These are phyloP conservation scores for Macrocentrus cingulum DNA, from an alignment of 1,140 invertebrate genomes.

Conservation along the genomic window DNA sequence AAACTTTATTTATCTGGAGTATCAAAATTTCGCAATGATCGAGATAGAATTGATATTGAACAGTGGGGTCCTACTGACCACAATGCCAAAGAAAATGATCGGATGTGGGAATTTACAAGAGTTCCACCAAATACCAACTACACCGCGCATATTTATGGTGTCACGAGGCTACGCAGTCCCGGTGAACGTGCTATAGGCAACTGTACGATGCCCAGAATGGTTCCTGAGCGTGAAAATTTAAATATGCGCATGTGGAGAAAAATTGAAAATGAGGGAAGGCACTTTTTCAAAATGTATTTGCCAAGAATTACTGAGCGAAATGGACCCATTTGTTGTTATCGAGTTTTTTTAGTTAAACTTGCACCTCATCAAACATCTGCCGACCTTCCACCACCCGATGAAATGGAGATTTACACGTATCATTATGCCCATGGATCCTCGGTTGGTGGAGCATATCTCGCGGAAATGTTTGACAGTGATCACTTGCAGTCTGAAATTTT, in stretches of 20 bases:
- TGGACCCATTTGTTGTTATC: conserved; percentile 84
- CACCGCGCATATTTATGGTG: conserved; percentile 65
- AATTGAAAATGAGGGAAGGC: conserved; percentile 66
- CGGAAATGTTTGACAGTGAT: conserved; percentile 74
- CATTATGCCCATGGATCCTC: conserved; percentile 69
- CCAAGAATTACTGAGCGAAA: conserved; percentile 80
- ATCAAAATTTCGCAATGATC: conserved; percentile 64
- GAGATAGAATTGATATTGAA: conserved; percentile 57
- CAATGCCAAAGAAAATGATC: conserved; percentile 60
- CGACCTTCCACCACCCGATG: conserved; percentile 68
- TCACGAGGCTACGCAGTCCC: conserved; percentile 69
- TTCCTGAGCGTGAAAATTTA: conserved; percentile 68
- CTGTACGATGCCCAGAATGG: conserved; percentile 70
- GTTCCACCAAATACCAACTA: conserved; percentile 80
- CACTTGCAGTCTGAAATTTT: conserved; percentile 65
- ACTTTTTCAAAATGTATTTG: conserved; percentile 71
- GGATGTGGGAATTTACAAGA: conserved; percentile 63
- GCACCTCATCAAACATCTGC: conserved; percentile 65
- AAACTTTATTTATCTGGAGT: conserved; percentile 65
- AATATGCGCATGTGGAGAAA: conserved; percentile 72
- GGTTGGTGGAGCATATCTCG: conserved; percentile 74
- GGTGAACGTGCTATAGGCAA: conserved; percentile 64
- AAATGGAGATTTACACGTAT: conserved; percentile 70
- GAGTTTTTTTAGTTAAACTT: conserved; percentile 76
- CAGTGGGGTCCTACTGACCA: conserved; percentile 64